Conservation (phyloP, 2,797 vertebrate genomes). For the Salmo trutta region DNA sequence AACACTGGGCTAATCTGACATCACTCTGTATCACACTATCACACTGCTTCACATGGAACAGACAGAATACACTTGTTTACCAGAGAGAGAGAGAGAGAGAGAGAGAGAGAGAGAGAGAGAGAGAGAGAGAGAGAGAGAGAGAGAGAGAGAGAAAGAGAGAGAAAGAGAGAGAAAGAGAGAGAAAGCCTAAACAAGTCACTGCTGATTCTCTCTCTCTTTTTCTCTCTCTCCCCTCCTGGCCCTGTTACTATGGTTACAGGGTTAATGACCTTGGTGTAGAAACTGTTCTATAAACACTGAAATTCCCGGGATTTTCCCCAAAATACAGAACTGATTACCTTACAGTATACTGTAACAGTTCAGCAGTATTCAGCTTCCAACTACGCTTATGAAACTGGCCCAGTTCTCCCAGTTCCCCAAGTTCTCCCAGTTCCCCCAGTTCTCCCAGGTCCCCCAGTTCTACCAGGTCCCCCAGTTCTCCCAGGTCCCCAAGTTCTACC, state of each 20-base stretch:
- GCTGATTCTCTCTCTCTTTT: neutral
- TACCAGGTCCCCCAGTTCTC: too few relatives aligned
- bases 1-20: neutral
- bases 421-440: too few relatives aligned
- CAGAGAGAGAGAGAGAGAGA: neutral
- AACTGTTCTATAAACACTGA: neutral
- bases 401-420: neutral
- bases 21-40: too few relatives aligned
- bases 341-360: neutral
- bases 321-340: neutral
- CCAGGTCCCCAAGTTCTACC: too few relatives aligned
- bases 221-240: too few relatives aligned
- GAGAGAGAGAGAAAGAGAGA: neutral
- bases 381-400: too few relatives aligned
- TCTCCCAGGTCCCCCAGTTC: too few relatives aligned
- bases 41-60: neutral
- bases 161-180: too few relatives aligned
- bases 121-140: too few relatives aligned
- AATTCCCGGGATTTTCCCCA: neutral
- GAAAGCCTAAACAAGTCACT: neutral
- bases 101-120: neutral
- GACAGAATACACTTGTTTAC: slow-evolving; percentile 23
- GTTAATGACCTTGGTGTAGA: neutral
- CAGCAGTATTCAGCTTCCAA: neutral
- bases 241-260: neutral